phyloP scores from a whole-genome alignment of 2,113 vertebrate species.

The Cebidichthys violaceus region DNA sequence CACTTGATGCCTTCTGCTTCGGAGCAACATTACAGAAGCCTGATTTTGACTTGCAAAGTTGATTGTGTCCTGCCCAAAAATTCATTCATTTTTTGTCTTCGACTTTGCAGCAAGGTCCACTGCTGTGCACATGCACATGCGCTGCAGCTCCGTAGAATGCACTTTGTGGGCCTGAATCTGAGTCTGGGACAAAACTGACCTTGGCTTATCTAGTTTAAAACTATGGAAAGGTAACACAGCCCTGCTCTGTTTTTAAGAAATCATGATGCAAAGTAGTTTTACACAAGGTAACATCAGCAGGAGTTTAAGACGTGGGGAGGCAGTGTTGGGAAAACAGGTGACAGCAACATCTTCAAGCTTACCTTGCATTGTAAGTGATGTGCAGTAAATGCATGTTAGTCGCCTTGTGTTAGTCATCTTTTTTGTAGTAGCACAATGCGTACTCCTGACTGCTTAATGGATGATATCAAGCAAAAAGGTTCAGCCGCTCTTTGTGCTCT shows the following conservation, averaged over 20 bases:
- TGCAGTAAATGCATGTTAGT: not conserved
- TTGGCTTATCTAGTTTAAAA: constrained; percentile 51
- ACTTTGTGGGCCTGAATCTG: constrained; percentile 16
- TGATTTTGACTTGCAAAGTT: constrained; percentile 37
- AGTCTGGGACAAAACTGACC: constrained; percentile 39
- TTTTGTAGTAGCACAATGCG: not conserved
- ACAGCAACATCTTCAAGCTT: not conserved
- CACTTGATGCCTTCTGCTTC: not conserved
- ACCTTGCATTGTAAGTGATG: not conserved
- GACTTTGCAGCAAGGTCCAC: constrained; percentile 39
- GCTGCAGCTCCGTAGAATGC: constrained; percentile 6
- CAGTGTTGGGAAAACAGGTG: not conserved
- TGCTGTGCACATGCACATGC: not conserved
- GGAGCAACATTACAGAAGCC: constrained; percentile 3
- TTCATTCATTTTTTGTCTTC: not conserved
- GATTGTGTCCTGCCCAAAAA: constrained; percentile 1
- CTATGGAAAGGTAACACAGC: constrained; percentile 1
- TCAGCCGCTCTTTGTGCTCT: not conserved
- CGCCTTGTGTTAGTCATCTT: not conserved
- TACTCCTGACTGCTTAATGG: constrained; percentile 26
- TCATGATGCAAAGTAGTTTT: constrained; percentile 3
- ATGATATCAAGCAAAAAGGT: constrained; percentile 14
- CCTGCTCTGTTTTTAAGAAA: not conserved
- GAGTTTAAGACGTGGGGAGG: not conserved
- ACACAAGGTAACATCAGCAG: not conserved